phyloP scores from a whole-genome alignment of 1,140 invertebrate genomes.

The Oscheius sp. region DNA sequence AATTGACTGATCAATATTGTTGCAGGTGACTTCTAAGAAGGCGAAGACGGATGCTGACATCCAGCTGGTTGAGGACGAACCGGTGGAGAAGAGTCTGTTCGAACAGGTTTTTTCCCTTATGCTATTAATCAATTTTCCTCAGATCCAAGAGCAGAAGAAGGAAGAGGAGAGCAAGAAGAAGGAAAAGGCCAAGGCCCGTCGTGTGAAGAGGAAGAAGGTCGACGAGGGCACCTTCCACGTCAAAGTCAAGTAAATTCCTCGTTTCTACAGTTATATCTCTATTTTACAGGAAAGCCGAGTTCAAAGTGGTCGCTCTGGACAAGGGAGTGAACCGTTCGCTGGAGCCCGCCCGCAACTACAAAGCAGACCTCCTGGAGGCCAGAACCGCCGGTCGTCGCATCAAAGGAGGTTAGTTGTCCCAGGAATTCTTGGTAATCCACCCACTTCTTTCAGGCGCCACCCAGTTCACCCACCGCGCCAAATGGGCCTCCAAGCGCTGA shows the following conservation, averaged over 20 bases:
- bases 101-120: background rate
- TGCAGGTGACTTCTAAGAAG: background rate
- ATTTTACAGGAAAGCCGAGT: background rate
- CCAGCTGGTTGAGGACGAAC: background rate
- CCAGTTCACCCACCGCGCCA: background rate
- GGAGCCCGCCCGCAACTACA: background rate
- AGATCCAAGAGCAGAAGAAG: background rate
- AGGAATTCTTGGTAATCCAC: too few relatives aligned
- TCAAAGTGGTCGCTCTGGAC: conserved; percentile 2
- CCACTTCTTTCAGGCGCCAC: too few relatives aligned
- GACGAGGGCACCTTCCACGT: background rate
- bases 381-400: background rate
- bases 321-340: background rate
- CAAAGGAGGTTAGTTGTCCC: too few relatives aligned
- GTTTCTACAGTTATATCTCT: background rate
- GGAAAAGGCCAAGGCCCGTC: background rate
- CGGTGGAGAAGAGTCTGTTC: background rate
- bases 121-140: background rate
- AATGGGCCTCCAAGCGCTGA: background rate
- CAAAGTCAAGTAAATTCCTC: background rate
- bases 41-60: background rate
- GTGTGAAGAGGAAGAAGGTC: background rate
- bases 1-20: too few relatives aligned
- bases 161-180: background rate
- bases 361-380: background rate